These are phyloP conservation scores for Haemorhous mexicanus DNA, from an alignment of 2,113 vertebrate genomes.

Conservation along the genomic window DNA sequence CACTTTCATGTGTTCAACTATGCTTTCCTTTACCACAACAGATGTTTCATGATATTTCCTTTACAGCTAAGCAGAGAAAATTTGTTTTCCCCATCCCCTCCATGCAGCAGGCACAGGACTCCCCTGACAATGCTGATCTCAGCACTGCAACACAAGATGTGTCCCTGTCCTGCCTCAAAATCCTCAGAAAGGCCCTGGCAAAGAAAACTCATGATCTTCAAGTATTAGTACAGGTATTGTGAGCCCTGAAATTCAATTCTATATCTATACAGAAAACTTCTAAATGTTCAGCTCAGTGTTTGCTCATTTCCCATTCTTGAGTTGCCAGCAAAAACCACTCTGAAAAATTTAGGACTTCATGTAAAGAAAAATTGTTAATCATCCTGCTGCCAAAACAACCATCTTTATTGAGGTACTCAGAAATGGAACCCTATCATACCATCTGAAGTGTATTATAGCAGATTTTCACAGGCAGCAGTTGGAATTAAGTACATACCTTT, in stretches of 20 bases:
- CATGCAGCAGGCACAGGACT: background rate
- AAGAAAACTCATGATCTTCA: background rate
- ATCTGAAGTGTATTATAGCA: background rate
- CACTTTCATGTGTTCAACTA: background rate
- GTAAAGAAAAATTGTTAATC: background rate
- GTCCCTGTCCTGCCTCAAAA: background rate
- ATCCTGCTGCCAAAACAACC: background rate
- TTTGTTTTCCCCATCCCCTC: background rate
- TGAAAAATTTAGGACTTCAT: background rate
- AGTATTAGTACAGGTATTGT: background rate
- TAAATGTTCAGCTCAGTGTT: background rate
- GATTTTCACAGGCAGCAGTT: background rate
- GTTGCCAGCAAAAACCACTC: background rate
- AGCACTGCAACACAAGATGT: background rate
- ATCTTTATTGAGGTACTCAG: background rate
- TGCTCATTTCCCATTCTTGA: background rate
- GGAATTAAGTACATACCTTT: background rate
- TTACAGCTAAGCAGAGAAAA: background rate
- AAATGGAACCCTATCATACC: background rate
- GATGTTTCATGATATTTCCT: background rate
- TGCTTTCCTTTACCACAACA: conserved; percentile 6
- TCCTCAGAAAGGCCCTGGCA: background rate
- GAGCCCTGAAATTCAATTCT: background rate
- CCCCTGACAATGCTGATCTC: background rate
- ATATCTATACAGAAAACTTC: background rate